A percentile compares a stretch with the other conserved stretches of the same genome.
Conservation (phyloP, 2,888 invertebrate genomes). For the Cantharis rufa region DNA sequence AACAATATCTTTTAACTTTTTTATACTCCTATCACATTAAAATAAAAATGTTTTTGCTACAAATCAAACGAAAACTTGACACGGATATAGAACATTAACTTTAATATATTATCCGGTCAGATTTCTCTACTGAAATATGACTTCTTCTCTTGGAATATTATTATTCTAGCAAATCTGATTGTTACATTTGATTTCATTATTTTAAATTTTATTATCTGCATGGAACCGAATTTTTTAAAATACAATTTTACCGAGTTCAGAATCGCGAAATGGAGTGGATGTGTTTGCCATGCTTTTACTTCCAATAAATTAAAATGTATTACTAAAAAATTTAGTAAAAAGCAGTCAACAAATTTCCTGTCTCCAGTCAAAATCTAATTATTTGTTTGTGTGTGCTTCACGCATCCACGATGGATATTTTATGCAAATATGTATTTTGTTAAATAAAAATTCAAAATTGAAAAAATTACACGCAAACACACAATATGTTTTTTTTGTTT, state of each 20-base stretch:
- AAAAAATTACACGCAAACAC: not conserved
- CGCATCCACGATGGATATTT: too few relatives aligned
- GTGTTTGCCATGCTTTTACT: not conserved
- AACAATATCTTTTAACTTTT: not conserved
- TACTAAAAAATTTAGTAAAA: not conserved
- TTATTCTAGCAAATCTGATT: not conserved
- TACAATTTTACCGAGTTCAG: not conserved
- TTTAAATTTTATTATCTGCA: not conserved
- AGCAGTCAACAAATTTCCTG: too few relatives aligned
- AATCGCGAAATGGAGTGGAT: not conserved
- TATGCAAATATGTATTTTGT: too few relatives aligned
- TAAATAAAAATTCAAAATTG: too few relatives aligned
- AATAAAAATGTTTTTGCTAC: slow-evolving; percentile 10
- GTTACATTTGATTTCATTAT: not conserved
- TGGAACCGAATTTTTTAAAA: not conserved
- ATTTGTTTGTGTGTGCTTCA: too few relatives aligned
- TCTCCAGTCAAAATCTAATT: too few relatives aligned
- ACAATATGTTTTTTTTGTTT: not conserved
- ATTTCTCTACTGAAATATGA: slow-evolving; percentile 16
- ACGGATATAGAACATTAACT: slow-evolving; percentile 19
- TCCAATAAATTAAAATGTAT: not conserved
- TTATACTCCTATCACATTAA: not conserved
- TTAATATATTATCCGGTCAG: slow-evolving; percentile 20
- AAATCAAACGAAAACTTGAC: slow-evolving; percentile 22
- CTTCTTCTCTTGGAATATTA: not conserved